These are phyloP conservation scores for Coreius guichenoti DNA, from an alignment of 2,797 vertebrate genomes.

Conservation along the genomic window DNA sequence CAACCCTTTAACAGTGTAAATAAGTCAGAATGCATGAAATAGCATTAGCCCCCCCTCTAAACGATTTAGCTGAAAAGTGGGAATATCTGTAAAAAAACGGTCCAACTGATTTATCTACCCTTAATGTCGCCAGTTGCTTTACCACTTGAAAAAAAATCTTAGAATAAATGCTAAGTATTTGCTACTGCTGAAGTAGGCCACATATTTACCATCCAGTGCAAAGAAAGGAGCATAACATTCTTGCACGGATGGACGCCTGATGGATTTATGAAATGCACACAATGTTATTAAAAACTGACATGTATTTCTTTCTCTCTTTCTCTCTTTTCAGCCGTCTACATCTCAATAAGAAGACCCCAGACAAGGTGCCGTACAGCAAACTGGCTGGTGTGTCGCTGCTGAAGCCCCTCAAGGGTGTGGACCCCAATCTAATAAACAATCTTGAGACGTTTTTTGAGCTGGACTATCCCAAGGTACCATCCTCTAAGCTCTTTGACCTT, in stretches of 20 bases:
- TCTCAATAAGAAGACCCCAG: constrained; percentile 82
- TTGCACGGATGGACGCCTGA: background rate
- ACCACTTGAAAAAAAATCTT: background rate
- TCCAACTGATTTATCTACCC: background rate
- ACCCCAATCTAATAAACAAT: constrained; percentile 94
- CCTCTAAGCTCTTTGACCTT: background rate
- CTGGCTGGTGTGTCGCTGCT: constrained; percentile 91
- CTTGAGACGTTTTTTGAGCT: constrained; percentile 97
- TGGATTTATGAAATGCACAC: background rate
- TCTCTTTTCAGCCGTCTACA: constrained; percentile 84
- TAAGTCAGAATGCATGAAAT: too few relatives aligned
- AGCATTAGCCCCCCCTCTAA: background rate
- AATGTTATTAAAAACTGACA: background rate
- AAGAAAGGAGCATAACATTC: background rate
- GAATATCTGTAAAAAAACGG: background rate
- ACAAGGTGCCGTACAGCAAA: constrained; percentile 90
- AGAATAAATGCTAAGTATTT: background rate
- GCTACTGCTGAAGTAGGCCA: background rate
- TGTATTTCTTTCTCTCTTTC: constrained; percentile 1
- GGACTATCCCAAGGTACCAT: constrained; percentile 92
- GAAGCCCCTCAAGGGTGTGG: constrained; percentile 94
- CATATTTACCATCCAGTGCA: background rate
- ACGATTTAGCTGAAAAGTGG: background rate
- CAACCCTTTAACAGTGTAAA: too few relatives aligned
- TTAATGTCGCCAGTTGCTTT: background rate